Evolutionary conservation across 1,140 invertebrate genomes (phyloP).

Genomic region (Drosophila kurseongensis): DNA sequence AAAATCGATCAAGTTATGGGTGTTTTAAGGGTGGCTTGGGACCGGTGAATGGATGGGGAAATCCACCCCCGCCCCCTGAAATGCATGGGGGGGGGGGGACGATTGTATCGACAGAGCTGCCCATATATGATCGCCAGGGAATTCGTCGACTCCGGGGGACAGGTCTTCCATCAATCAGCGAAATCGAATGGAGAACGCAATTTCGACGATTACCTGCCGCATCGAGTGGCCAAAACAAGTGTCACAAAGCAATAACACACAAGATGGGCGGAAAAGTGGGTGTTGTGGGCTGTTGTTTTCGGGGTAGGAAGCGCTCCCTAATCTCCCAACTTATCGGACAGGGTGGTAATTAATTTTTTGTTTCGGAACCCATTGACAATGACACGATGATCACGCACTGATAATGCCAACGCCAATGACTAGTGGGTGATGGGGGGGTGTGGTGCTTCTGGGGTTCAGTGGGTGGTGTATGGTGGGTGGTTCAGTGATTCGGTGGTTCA

Average conservation of each 20-base stretch:
- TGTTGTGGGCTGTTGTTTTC: not conserved
- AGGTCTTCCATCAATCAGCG: slow-evolving; percentile 43
- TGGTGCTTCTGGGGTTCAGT: not conserved
- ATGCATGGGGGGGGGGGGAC: too few relatives aligned
- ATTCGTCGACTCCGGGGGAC: not conserved
- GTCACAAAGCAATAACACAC: slow-evolving; percentile 29
- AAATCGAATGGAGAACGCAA: slow-evolving; percentile 30
- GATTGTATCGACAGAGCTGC: not conserved
- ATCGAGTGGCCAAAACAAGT: slow-evolving; percentile 28
- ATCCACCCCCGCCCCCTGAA: not conserved
- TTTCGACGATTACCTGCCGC: slow-evolving; percentile 32
- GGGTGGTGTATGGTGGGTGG: not conserved
- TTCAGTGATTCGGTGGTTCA: not conserved
- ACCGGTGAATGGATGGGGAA: not conserved
- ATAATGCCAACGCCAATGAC: slow-evolving; percentile 53
- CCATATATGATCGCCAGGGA: slow-evolving; percentile 7
- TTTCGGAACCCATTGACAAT: slow-evolving; percentile 51
- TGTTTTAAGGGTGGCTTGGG: slow-evolving; percentile 1
- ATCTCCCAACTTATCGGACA: slow-evolving; percentile 57
- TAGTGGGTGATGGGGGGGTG: slow-evolving; percentile 2
- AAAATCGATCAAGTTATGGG: slow-evolving; percentile 37
- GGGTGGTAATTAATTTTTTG: slow-evolving; percentile 66
- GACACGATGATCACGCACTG: slow-evolving; percentile 66
- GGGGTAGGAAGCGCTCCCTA: slow-evolving; percentile 18
- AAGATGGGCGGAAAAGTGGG: not conserved